Percentiles rank a stretch among this genome's conserved stretches.
Evolutionary conservation across 30 jellyfish, hydroid and myxozoan species (phyloP).

Genomic region (Sanderia malayensis): DNA sequence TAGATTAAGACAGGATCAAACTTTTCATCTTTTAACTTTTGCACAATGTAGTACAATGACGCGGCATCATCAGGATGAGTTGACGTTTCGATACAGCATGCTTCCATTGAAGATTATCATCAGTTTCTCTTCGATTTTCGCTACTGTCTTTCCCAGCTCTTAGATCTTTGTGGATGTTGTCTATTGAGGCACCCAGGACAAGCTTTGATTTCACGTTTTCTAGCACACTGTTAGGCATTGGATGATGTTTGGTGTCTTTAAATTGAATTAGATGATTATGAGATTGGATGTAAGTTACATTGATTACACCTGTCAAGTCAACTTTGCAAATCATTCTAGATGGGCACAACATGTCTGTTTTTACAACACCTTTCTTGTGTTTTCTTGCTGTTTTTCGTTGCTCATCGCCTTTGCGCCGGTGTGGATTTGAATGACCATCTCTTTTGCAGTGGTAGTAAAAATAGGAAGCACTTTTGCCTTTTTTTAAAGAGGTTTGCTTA

Average conservation of each 20-base stretch:
- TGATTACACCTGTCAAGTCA: slow-evolving; percentile 28
- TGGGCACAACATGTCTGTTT: slow-evolving; percentile 53
- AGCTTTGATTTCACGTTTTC: slow-evolving; percentile 42
- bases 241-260: slow-evolving; percentile 41
- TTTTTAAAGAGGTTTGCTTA: slow-evolving; percentile 37
- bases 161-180: slow-evolving; percentile 47
- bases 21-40: slow-evolving; percentile 34
- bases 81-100: slow-evolving; percentile 8
- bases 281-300: slow-evolving; percentile 49
- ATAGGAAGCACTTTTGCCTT: not conserved
- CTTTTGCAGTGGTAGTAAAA: slow-evolving; percentile 30
- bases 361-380: slow-evolving; percentile 53
- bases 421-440: slow-evolving; percentile 44
- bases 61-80: slow-evolving; percentile 57
- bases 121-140: slow-evolving; percentile 44
- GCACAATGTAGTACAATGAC: slow-evolving; percentile 34
- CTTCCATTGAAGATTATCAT: slow-evolving; percentile 14
- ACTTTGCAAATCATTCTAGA: slow-evolving; percentile 63
- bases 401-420: slow-evolving; percentile 9
- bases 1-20: slow-evolving; percentile 46
- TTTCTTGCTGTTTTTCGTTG: slow-evolving; percentile 32
- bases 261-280: slow-evolving; percentile 55
- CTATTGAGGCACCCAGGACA: slow-evolving; percentile 26
- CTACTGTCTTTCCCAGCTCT: slow-evolving; percentile 30
- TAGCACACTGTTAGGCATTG: slow-evolving; percentile 38